These are phyloP conservation scores for Dipodomys spectabilis DNA, from an alignment of 2,113 vertebrate species.

Conservation along the genomic window DNA sequence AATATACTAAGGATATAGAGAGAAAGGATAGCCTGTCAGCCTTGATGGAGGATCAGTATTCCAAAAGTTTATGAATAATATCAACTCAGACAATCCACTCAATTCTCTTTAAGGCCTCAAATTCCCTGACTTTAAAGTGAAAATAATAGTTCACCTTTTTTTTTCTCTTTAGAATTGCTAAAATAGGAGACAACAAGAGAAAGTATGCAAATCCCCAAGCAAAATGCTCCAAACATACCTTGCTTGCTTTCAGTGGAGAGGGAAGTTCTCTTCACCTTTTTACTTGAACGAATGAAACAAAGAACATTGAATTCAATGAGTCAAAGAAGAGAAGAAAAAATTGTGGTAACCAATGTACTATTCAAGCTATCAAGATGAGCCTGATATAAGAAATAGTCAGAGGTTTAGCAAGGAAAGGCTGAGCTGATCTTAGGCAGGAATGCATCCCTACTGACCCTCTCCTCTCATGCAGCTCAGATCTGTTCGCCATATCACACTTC, in stretches of 20 bases:
- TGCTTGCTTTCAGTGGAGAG: conserved; percentile 17
- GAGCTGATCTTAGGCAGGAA: not conserved
- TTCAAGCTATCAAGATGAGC: not conserved
- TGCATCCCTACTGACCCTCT: not conserved
- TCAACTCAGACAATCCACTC: not conserved
- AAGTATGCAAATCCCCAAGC: not conserved
- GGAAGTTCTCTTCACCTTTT: conserved; percentile 4
- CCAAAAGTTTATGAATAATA: not conserved
- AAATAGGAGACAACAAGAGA: conserved; percentile 15
- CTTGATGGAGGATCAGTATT: not conserved
- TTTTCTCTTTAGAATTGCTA: not conserved
- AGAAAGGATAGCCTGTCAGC: not conserved
- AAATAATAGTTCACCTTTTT: not conserved
- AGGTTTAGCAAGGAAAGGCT: not conserved
- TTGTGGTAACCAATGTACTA: not conserved
- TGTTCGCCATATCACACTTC: not conserved
- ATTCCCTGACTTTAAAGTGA: conserved; percentile 40
- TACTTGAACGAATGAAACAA: not conserved
- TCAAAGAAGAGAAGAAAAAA: not conserved
- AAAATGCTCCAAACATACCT: not conserved
- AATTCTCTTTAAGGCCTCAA: not conserved
- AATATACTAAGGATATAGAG: not conserved
- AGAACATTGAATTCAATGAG: not conserved
- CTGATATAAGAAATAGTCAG: conserved; percentile 21
- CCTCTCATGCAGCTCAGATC: not conserved